Base-by-base conservation (phyloP, 2,888 invertebrate species). In the Anagyrus pseudococci region DNA sequence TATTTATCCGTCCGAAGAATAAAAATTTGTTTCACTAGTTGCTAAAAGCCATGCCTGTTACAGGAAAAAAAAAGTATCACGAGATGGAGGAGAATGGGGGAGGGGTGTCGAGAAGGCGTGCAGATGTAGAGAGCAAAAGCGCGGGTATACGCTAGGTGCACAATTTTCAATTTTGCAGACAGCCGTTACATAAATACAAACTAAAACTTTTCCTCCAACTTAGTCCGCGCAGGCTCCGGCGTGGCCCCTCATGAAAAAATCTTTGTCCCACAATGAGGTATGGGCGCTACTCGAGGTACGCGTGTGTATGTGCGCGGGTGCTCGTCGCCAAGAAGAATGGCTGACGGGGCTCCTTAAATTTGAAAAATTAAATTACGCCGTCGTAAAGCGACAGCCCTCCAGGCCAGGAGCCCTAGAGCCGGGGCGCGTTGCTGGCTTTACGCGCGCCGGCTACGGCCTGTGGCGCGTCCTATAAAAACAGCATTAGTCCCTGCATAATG, bases 311-410 rank as follows among this genome's bases (percentile, higher is more conserved):
- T 7, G 22, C 23, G 47, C 26, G 17, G n/a, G 17, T 33, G 20
- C n/a, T 13, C 53, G 46, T 59, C 60, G 49, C 50, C 37, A 40
- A 67, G 67, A 64, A 65, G 67, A 68, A 68, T 68, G 64, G 59
- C 26, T 57, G 62, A 59, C 56, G 64, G 54, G 25, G 63, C 60
- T 76, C 72, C 75, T 79, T 78, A 79, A 79, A 79, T 79, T 78
- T 79, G 78, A 79, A 78, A 79, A 79, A 78, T 79, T 78, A 79
- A 79, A 79, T 79, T 79, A 79, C 77, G 78, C 77, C 74, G 73
- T 73, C 76, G 75, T 78, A 79, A 79, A 79, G 75, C 73, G 75
- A 71, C 23, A 22, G 73, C 71, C 71, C 70, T 70, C 71, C 70
- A n/a, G 71, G 68, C 70, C 29, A 8, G 15, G 33, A 37, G n/a